phyloP scores from a whole-genome alignment of 2,113 vertebrate species.

The Pedionomus torquatus region DNA sequence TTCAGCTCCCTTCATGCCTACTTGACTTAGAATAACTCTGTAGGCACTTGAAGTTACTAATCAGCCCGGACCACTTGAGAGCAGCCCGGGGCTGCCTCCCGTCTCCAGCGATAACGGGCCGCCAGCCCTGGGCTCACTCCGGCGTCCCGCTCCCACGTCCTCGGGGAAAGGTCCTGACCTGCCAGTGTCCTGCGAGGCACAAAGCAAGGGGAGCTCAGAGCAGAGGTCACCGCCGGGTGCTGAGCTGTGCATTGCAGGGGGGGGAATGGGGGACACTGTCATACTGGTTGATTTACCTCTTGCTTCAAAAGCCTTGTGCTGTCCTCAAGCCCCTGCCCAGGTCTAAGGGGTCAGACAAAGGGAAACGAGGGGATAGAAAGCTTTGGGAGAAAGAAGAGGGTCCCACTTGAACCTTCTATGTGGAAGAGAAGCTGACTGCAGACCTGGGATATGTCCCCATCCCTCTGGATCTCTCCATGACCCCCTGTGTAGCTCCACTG shows the following conservation, averaged over 20 bases:
- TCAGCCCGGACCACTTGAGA: slow-evolving; percentile 59
- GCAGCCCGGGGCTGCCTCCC: slow-evolving; percentile 34
- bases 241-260: rapidly evolving
- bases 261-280: not conserved
- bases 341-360: not conserved
- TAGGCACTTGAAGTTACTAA: slow-evolving; percentile 64
- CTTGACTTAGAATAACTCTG: slow-evolving; percentile 68
- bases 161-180: not conserved
- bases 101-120: slow-evolving; percentile 23
- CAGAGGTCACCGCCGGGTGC: not conserved
- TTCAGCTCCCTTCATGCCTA: not conserved
- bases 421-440: not conserved
- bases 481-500: not conserved
- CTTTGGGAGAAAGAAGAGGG: not conserved
- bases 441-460: not conserved
- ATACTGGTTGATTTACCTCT: not conserved
- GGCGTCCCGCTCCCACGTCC: not conserved
- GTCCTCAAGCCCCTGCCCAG: not conserved
- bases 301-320: not conserved
- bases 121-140: not conserved
- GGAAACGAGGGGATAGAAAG: not conserved
- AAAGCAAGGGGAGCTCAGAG: not conserved
- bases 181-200: not conserved
- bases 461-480: not conserved
- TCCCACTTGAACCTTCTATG: not conserved